Conservation (phyloP, 2,113 vertebrate genomes). For the Triplophysa tibetana region DNA sequence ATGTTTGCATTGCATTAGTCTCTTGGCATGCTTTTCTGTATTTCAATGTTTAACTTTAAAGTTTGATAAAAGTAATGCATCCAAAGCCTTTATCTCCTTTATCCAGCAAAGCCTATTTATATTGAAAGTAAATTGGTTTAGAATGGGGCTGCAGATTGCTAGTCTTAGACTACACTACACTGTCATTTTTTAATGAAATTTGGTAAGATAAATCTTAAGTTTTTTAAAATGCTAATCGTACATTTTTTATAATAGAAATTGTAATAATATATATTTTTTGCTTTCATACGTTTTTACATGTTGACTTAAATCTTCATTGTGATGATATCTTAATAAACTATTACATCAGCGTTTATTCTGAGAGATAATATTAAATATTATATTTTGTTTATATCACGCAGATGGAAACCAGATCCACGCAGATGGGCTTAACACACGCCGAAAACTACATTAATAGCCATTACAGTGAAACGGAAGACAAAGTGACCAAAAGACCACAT, state of each 20-base stretch:
- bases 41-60: background rate
- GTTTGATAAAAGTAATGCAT: background rate
- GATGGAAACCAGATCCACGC: conserved; percentile 41
- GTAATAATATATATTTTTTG: too few species aligned
- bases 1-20: background rate
- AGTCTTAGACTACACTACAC: too few species aligned
- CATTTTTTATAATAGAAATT: too few species aligned
- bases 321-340: background rate
- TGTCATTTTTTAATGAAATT: too few species aligned
- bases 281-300: too few species aligned
- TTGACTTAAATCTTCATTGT: background rate
- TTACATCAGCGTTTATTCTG: background rate
- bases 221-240: too few species aligned
- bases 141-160: too few species aligned
- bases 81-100: background rate
- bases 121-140: too few species aligned
- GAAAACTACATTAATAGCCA: conserved; percentile 41
- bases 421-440: conserved; percentile 30
- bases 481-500: background rate
- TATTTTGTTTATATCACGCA: background rate
- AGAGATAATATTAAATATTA: background rate
- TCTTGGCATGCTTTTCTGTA: background rate
- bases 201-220: too few species aligned
- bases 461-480: background rate
- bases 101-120: background rate